Conservation (phyloP, 2,113 vertebrate species). For the Xiphophorus couchianus region DNA sequence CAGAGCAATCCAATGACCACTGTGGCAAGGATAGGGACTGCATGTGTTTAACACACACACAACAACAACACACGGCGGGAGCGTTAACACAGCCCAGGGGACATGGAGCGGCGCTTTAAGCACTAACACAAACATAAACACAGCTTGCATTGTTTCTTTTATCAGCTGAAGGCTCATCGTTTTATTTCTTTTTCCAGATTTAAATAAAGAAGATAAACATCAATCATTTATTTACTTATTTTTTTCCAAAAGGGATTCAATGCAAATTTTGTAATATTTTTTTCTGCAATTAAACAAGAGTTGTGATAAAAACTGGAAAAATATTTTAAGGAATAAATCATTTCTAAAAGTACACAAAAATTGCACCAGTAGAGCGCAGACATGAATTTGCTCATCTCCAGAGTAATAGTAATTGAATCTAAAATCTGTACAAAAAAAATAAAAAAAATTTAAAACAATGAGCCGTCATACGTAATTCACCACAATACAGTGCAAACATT, state of each 20-base stretch:
- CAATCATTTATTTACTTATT: not conserved
- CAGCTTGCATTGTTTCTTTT: constrained; percentile 9
- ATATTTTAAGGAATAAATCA: not conserved
- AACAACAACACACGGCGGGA: constrained; percentile 81
- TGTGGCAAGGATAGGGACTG: constrained; percentile 87
- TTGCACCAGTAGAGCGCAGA: not conserved
- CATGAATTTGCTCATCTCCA: not conserved
- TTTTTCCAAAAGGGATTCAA: not conserved
- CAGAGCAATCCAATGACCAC: constrained; percentile 92
- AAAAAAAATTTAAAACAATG: not conserved
- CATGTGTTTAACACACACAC: constrained; percentile 85
- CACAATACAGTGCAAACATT: not conserved
- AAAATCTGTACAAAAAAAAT: not conserved
- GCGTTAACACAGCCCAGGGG: constrained; percentile 84
- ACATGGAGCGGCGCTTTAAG: constrained; percentile 75
- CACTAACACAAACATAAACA: constrained; percentile 47
- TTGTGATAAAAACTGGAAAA: not conserved
- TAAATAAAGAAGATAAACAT: not conserved
- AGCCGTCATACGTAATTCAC: constrained; percentile 10
- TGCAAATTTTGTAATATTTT: not conserved
- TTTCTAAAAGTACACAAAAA: not conserved
- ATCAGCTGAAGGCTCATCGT: constrained; percentile 50
- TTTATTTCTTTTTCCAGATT: constrained; percentile 4
- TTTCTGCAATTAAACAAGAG: not conserved
- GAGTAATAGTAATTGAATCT: too few relatives aligned